phyloP scores from a whole-genome alignment of 2,888 invertebrate genomes.

The Tromatobia lineatoria region DNA sequence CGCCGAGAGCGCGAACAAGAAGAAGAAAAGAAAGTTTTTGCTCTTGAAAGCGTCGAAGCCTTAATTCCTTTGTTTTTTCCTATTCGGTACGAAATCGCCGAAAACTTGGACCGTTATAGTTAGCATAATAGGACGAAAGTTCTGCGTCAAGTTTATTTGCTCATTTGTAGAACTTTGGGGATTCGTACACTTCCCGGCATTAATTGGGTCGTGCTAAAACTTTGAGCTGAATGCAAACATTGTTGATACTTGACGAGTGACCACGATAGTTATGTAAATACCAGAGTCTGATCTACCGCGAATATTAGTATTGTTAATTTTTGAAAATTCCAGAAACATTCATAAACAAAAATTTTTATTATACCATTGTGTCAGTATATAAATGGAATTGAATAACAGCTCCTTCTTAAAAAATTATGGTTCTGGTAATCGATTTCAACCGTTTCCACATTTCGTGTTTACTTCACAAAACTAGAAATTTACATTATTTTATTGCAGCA shows the following conservation, averaged over 20 bases:
- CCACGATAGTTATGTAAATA: background rate
- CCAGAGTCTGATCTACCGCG: background rate
- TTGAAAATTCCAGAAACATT: background rate
- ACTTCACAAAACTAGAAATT: too few relatives aligned
- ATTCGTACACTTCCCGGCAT: slow-evolving; percentile 1
- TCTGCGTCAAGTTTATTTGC: slow-evolving; percentile 52
- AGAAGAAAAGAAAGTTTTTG: slow-evolving; percentile 40
- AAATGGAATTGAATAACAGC: too few relatives aligned
- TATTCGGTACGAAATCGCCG: background rate
- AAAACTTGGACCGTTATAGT: slow-evolving; percentile 10
- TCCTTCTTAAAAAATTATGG: too few relatives aligned
- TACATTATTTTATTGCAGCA: too few relatives aligned
- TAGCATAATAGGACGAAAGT: slow-evolving; percentile 33
- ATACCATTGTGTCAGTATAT: too few relatives aligned
- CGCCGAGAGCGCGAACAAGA: slow-evolving; percentile 31
- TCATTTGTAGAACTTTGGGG: slow-evolving; percentile 38
- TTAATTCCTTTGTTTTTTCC: background rate
- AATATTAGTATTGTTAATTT: background rate
- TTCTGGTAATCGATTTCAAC: too few relatives aligned
- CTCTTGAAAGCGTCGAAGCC: background rate
- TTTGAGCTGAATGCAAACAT: background rate
- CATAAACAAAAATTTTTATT: too few relatives aligned
- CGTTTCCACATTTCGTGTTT: too few relatives aligned
- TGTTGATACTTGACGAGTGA: background rate
- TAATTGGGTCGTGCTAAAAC: slow-evolving; percentile 45